Evolutionary conservation across 2,113 vertebrate species (phyloP).

Genomic region (Origma solitaria): DNA sequence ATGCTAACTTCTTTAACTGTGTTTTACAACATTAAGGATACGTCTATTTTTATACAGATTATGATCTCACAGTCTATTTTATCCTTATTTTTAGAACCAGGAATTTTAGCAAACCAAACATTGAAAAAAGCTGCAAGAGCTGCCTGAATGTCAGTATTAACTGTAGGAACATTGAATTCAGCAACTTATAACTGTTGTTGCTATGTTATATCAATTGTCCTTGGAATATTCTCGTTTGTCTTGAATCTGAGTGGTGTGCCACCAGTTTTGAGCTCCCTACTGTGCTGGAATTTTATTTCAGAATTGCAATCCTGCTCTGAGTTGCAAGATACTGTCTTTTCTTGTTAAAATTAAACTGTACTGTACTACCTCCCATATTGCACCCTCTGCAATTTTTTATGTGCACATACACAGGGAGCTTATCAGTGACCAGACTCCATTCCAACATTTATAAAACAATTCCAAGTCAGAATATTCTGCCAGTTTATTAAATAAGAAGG

Average conservation of each 20-base stretch:
- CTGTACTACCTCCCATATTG: background rate
- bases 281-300: background rate
- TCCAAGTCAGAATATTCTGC: background rate
- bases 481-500: background rate
- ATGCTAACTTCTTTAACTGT: constrained; percentile 8
- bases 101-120: background rate
- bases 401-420: rapidly evolving
- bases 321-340: background rate
- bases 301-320: background rate
- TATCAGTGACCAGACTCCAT: too few relatives aligned
- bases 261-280: background rate
- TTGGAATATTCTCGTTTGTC: background rate
- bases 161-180: background rate
- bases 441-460: background rate
- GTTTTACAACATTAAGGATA: background rate
- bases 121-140: background rate
- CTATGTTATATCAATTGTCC: background rate
- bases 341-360: background rate
- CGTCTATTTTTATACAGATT: background rate
- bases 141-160: background rate
- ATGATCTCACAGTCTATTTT: background rate
- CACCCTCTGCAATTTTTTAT: background rate
- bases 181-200: background rate
- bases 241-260: background rate
- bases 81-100: constrained; percentile 1